A percentile compares a stretch with the other conserved stretches of the same genome.
Evolutionary conservation across 1,140 invertebrate species (phyloP).

Genomic region (Dinoponera quadriceps): DNA sequence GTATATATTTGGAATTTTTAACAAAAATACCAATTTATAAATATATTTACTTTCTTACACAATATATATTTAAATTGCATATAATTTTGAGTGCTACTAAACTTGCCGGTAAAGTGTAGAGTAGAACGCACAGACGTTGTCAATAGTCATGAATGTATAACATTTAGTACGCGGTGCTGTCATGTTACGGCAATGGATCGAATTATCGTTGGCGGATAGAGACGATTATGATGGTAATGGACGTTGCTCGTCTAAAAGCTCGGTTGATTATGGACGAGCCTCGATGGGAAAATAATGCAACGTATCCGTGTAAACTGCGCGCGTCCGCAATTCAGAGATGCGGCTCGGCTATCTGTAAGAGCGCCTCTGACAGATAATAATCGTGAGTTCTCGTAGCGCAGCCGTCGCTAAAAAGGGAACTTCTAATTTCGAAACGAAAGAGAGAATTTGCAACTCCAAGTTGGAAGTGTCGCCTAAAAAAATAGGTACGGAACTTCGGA

Average conservation of each 20-base stretch:
- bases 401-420: no score
- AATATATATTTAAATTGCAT: no score
- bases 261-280: slow-evolving; percentile 24
- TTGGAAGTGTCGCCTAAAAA: no score
- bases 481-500: no score
- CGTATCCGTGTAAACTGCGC: no score
- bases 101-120: neutral
- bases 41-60: no score
- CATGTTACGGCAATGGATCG: neutral
- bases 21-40: no score
- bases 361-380: neutral
- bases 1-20: no score
- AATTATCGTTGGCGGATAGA: slow-evolving; percentile 38
- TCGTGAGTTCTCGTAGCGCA: no score
- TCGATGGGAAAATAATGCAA: neutral
- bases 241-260: slow-evolving; percentile 32
- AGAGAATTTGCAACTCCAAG: no score
- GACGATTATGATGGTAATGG: slow-evolving; percentile 25
- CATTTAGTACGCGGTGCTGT: neutral
- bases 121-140: neutral
- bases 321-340: neutral
- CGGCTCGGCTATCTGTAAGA: neutral
- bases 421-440: no score
- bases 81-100: no score
- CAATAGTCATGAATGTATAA: slow-evolving; percentile 21